Conservation (phyloP, 92 coral and sea anemone genomes). For the Actinostola sp. region DNA sequence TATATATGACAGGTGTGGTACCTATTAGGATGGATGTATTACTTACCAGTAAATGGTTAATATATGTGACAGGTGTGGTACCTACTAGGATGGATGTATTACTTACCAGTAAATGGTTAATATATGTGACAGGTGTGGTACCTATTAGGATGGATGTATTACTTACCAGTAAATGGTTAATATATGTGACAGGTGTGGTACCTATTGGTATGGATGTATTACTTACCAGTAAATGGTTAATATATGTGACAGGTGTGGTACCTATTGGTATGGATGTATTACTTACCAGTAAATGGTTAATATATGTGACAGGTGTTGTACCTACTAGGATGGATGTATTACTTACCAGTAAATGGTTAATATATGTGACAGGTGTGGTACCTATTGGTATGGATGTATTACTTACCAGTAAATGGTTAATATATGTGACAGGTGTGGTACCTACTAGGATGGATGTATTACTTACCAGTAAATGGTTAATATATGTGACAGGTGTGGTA, state of each 20-base stretch:
- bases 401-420: constrained; percentile 61
- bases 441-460: too few species aligned
- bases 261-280: constrained; percentile 84
- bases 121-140: constrained; percentile 80
- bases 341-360: not conserved
- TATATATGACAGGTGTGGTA: constrained; percentile 80
- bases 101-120: not conserved
- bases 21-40: constrained; percentile 85
- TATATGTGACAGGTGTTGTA: too few species aligned
- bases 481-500: constrained; percentile 80
- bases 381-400: constrained; percentile 84
- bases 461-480: not conserved
- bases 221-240: not conserved
- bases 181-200: too few species aligned
- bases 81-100: too few species aligned
- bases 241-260: constrained; percentile 80
- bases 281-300: constrained; percentile 61
- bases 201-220: too few species aligned
- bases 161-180: constrained; percentile 61
- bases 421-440: too few species aligned
- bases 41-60: constrained; percentile 61
- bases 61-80: too few species aligned
- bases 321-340: too few species aligned
- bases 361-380: constrained; percentile 80
- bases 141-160: constrained; percentile 85